Percentiles rank a stretch among this genome's conserved stretches.
These are phyloP conservation scores for Kradibia gibbosae DNA, from an alignment of 1,140 invertebrate species.

Conservation along the genomic window DNA sequence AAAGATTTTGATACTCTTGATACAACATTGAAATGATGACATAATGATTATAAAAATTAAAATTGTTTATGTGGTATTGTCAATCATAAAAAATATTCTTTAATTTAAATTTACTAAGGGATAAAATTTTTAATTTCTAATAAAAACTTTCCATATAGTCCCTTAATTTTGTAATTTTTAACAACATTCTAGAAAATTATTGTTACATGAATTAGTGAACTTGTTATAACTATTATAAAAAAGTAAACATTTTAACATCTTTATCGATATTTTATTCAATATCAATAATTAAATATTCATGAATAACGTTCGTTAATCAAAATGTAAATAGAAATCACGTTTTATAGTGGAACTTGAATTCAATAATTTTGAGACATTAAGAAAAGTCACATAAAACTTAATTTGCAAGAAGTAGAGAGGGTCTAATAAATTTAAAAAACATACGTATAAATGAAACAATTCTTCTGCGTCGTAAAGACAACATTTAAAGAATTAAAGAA, in stretches of 20 bases:
- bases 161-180: too few species aligned
- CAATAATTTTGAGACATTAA: background rate
- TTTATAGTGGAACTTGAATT: background rate
- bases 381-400: background rate
- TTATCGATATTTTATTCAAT: background rate
- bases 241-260: background rate
- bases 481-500: background rate
- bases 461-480: background rate
- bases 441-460: background rate
- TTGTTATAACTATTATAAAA: background rate
- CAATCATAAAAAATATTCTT: background rate
- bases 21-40: background rate
- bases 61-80: background rate
- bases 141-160: too few species aligned
- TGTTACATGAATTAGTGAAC: background rate
- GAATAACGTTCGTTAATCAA: background rate
- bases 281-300: conserved; percentile 6
- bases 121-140: too few species aligned
- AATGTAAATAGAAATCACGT: background rate
- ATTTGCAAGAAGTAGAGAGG: background rate
- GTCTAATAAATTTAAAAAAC: conserved; percentile 8
- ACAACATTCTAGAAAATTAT: background rate
- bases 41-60: background rate
- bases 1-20: background rate
- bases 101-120: background rate